Evolutionary conservation across 2,888 invertebrate genomes (phyloP), one percentile per base, ranked within the genome.

Genomic region (Cerastoderma edule): DNA sequence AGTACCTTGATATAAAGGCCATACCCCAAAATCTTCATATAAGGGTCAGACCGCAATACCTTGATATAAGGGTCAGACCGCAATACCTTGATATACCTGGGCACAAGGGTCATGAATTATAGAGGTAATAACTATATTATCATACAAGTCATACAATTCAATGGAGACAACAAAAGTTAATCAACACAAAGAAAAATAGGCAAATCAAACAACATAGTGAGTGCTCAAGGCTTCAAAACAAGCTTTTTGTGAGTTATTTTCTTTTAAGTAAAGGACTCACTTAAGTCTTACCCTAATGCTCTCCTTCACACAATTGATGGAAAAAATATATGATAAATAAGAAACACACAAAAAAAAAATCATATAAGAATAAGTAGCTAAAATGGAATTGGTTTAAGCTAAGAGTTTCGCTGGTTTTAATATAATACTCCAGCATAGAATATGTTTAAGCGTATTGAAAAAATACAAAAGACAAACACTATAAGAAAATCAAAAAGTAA

Each of bases 141-240:
- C 24, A 8, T 53, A 53, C 53, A 53, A 53, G 53, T 53, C 53
- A 53, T 53, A 24, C 53, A 53, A 24, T 53, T 53, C 24, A 24
- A 53, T 53, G 53, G 53, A 53, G 53, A 53, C 24, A 2, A 53
- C 24, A 53, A 53, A 8, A 13, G 10, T 53, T n/a, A 24, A 53
- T 22, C n/a, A 22, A 16, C 19, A n/a, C 16, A 53, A 53, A n/a
- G n/a, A 22, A n/a, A 53, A 53, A 53, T 22, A 24, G 24, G 53
- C 53, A 53, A 1, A 8, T 4, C 2, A 53, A 53, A 19, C 24
- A 53, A 53, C 24, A 53, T 10, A 13, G 5, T 2, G 2, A 53
- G 24, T 2, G 13, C 10, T 22, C 19, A 53, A 53, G 10, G 2
- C 24, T 22, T 22, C 53, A 53, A 22, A n/a, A n/a, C n/a, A n/a